A percentile compares a stretch with the other conserved stretches of the same genome.
Evolutionary conservation across 1,140 invertebrate species (phyloP).

Genomic region (Lasaia peninsularis): DNA sequence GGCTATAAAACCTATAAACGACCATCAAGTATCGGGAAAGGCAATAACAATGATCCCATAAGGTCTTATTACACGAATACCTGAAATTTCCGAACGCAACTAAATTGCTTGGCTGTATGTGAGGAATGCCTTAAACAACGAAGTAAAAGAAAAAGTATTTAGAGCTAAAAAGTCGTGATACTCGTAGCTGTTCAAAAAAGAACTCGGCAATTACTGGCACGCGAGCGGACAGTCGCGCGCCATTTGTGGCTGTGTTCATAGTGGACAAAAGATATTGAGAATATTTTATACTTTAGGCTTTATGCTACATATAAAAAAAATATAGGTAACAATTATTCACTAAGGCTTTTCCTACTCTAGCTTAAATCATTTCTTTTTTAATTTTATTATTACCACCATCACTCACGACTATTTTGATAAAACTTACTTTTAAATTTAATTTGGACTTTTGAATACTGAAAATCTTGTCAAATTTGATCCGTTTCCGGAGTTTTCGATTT

Average conservation of each 20-base stretch:
- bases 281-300: no score
- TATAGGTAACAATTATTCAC: no score
- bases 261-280: constrained; percentile 13
- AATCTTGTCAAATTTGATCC: no score
- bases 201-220: constrained; percentile 73
- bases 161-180: constrained; percentile 74
- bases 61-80: constrained; percentile 49
- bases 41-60: constrained; percentile 36
- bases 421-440: no score
- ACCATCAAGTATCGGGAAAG: constrained; percentile 38
- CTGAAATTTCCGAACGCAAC: constrained; percentile 59
- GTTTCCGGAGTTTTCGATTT: no score
- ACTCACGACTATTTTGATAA: no score
- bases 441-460: no score
- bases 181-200: constrained; percentile 65
- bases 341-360: no score
- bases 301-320: no score
- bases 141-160: constrained; percentile 52
- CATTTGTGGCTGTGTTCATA: constrained; percentile 40
- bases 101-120: constrained; percentile 63
- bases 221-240: constrained; percentile 71
- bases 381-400: no score
- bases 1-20: constrained; percentile 30
- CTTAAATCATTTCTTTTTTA: no score
- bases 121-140: constrained; percentile 53